These are phyloP conservation scores for Pyrgus malvae DNA, from an alignment of 2,888 invertebrate species.

Conservation along the genomic window DNA sequence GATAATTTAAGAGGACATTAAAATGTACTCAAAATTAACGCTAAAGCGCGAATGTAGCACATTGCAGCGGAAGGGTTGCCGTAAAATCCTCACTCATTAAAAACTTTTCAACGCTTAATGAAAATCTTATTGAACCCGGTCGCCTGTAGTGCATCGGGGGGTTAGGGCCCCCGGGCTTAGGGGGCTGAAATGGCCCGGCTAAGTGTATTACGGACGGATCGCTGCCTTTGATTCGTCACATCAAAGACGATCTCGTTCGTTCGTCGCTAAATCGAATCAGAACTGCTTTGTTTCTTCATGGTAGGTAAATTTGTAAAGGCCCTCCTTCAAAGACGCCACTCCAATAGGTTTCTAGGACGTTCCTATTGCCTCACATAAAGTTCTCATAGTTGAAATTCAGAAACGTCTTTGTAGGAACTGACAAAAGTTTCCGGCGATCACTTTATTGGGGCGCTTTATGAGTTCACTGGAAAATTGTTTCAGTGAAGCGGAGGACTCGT, in stretches of 20 bases:
- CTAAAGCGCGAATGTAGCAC: conserved; percentile 3
- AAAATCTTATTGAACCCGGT: conserved; percentile 75
- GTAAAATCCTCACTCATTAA: conserved; percentile 71
- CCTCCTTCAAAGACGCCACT: conserved; percentile 23
- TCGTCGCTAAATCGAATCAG: conserved; percentile 76
- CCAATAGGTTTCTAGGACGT: conserved; percentile 18
- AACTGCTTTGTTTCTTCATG: conserved; percentile 69
- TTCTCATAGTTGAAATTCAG: conserved; percentile 25
- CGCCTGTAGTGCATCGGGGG: conserved; percentile 60
- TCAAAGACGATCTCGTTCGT: conserved; percentile 77
- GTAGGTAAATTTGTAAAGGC: conserved; percentile 46
- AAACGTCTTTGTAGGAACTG: conserved; percentile 23
- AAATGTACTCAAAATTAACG: background rate
- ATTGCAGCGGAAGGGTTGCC: conserved; percentile 47
- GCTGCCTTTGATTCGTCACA: conserved; percentile 81
- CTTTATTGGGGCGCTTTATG: conserved; percentile 26
- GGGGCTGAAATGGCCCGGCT: conserved; percentile 73
- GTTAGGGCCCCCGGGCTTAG: conserved; percentile 33
- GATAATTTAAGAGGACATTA: background rate
- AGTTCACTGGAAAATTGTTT: conserved; percentile 19
- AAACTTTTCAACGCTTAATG: conserved; percentile 78
- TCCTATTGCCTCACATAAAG: conserved; percentile 21
- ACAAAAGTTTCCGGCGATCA: conserved; percentile 19
- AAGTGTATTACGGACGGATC: conserved; percentile 80
- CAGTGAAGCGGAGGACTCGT: conserved; percentile 4